Evolutionary conservation across 1,140 invertebrate genomes (phyloP), one percentile per base, ranked within the genome.

Genomic region (Lineus longissimus): DNA sequence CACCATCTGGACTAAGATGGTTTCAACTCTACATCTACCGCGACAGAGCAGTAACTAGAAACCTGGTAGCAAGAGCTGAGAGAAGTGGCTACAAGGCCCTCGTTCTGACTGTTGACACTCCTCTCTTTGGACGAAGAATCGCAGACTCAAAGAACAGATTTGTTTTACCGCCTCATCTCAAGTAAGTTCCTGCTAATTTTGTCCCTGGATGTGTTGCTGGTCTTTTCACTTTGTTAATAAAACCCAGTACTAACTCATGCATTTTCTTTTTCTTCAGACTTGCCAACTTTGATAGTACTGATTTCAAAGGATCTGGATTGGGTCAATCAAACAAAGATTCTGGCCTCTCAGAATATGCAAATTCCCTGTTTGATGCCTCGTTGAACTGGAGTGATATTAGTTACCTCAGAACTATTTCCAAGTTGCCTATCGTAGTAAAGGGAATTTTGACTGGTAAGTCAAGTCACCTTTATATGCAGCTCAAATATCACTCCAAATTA

Each of bases 71-170:
- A 63, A 85, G 94, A 68, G 94, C 92, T 0, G 93, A 96, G 79
- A 86, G 83, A 61, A 86, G 88, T n/a, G 93, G 91, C 23, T 97
- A 88, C 73, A 89, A 90, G 80, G 94, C 93, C 1, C 79, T 97
- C 0, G 93, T 92, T 0, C 74, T 97, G 0, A 97, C 95, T 0
- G 89, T 97, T 0, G 95, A 97, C 80, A 90, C 92, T 1, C 92
- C 93, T 0, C 72, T 90, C 1, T 92, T 95, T 79, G 95, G 94
- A 0, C 82, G 89, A 23, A 82, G 94, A 55, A 84, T 89, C 43
- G 87, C 87, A 0, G 93, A 97, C 82, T 79, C 89, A 0, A 86
- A 88, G 64, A 96, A 97, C 77, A 89, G 90, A 76, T 97, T 97
- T 78, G 79, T 85, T 33, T 77, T 97, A 17, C 94, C 94, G 0